Percentiles rank a stretch among this genome's conserved stretches.
phyloP scores from a whole-genome alignment of 2,888 invertebrate genomes.

The Cetonia aurata region DNA sequence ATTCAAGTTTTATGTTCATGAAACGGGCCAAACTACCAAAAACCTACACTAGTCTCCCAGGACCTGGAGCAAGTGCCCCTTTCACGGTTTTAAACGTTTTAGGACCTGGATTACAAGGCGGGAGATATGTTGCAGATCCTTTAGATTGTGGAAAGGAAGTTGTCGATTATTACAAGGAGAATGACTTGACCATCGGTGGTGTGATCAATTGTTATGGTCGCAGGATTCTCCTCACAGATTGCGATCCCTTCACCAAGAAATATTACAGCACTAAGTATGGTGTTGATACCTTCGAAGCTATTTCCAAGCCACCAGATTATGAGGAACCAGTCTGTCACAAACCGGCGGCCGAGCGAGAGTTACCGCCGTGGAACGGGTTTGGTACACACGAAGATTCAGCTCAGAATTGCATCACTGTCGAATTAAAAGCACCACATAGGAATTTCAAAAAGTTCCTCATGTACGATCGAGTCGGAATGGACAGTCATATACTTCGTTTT shows the following conservation, averaged over 20 bases:
- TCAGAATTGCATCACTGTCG: constrained; percentile 85
- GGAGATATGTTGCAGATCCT: constrained; percentile 72
- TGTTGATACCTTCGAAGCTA: constrained; percentile 75
- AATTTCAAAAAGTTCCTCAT: constrained; percentile 86
- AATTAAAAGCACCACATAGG: constrained; percentile 81
- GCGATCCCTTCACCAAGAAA: constrained; percentile 87
- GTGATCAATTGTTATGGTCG: constrained; percentile 86
- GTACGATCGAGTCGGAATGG: constrained; percentile 81
- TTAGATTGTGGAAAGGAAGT: constrained; percentile 69
- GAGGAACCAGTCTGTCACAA: constrained; percentile 31
- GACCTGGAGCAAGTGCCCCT: constrained; percentile 68
- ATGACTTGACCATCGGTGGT: constrained; percentile 86
- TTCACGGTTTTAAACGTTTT: constrained; percentile 75
- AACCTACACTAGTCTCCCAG: constrained; percentile 67
- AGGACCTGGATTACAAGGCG: constrained; percentile 68
- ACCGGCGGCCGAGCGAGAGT: constrained; percentile 65
- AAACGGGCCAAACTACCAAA: constrained; percentile 84
- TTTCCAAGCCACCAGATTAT: constrained; percentile 66
- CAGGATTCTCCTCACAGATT: constrained; percentile 82
- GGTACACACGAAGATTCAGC: constrained; percentile 92
- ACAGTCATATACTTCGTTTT: constrained; percentile 84
- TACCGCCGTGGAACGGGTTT: constrained; percentile 93
- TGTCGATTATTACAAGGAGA: constrained; percentile 73
- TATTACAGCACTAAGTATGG: constrained; percentile 74
- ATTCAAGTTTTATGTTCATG: constrained; percentile 80